Evolutionary conservation across 2,888 invertebrate genomes (phyloP), one percentile per base, ranked within the genome.

Genomic region (Hedychridium roseum): DNA sequence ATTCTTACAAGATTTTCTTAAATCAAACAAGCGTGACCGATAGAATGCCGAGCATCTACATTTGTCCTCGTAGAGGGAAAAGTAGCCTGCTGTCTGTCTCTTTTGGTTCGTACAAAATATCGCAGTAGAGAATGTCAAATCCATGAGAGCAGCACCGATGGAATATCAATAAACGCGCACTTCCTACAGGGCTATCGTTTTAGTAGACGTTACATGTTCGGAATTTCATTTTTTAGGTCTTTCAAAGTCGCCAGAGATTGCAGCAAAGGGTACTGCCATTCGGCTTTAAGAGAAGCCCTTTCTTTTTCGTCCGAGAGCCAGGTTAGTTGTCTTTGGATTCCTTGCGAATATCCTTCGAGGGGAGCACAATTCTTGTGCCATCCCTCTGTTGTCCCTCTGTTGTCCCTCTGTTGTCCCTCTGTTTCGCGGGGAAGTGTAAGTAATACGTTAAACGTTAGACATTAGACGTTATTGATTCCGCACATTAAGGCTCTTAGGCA

Each of bases 191-290:
- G 40, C 30, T 43, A 31, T 48, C 21, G 27, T 30, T 16, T 45
- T 45, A 63, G 52, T 40, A 40, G 63, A 57, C 56, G 56, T 53
- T 53, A 50, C 49, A 43, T 52, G 60, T 45, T 63, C 53, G 53
- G 54, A 49, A 49, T 40, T 5, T 23, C 49, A 48, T 49, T 46
- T 39, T 39, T 48, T n/a, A n/a, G n/a, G n/a, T n/a, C n/a, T n/a
- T n/a, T n/a, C n/a, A n/a, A n/a, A n/a, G n/a, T n/a, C n/a, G n/a
- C n/a, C n/a, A n/a, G n/a, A n/a, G 52, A 50, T 48, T 47, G 51
- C 44, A 54, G 50, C 55, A 61, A 51, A 51, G 51, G 63, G 51
- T n/a, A n/a, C n/a, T n/a, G n/a, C n/a, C 47, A 44, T 49, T 43
- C 38, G 39, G 31, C 12, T 46, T 46, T 50, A 45, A 23, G 27